Base-by-base conservation (phyloP, 1,140 invertebrate species). In the Steinernema feltiae region DNA sequence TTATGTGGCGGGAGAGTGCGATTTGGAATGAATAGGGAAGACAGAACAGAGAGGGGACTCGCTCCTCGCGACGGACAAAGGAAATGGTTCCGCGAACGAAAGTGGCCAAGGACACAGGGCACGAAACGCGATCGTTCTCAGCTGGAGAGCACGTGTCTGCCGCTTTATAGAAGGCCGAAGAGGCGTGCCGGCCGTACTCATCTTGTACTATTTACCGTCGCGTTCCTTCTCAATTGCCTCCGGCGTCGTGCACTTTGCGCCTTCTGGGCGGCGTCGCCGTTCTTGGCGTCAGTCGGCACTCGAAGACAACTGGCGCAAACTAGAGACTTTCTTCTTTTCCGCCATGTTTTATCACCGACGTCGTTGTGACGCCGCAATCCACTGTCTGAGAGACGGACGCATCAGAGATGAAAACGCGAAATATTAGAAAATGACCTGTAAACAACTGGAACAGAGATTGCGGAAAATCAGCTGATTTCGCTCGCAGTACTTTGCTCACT, bases 61-160 rank as follows among this genome's bases (percentile, higher is more conserved):
- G 7, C 53, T 21, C 7, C 7, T 46, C 7, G 7, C 24, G 53
- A 21, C 53, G 24, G 53, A 63, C 53, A 63, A 63, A 63, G 53
- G 53, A 15, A 21, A 3, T 3, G 53, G 53, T 63, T 63, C 53
- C 24, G 53, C 53, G 53, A n/a, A n/a, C n/a, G n/a, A 63, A 63
- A 63, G 53, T 63, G 53, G 53, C 53, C 53, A 63, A 63, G 53
- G 53, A 63, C 53, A 27, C 53, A 27, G 53, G 18, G 35, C 35
- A 41, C 35, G 35, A 41, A 41, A 41, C 35, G 35, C 35, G 35
- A 41, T 18, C 35, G 35, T 63, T 63, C 53, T 63, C 53, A 63
- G 53, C 53, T 63, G 53, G 53, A 63, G 53, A 21, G 53, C 53
- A 63, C 53, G 53, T 63, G 53, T 41, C 35, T 27, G 12, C 41